Conservation (phyloP, 1,140 invertebrate species). For the Eupeodes corollae region DNA sequence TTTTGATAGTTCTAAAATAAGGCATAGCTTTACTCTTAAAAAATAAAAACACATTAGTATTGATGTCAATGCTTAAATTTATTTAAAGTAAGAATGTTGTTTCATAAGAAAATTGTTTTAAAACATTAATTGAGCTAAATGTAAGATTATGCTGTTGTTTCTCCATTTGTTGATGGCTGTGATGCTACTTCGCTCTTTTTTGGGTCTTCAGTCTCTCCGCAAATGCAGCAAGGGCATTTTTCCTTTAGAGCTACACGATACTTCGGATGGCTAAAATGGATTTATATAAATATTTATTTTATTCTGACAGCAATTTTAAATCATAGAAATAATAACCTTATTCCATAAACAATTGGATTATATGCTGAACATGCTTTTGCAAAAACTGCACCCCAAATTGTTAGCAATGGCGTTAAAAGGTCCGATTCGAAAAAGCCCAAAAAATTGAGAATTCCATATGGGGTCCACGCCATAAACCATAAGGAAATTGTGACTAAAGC, state of each 20-base stretch:
- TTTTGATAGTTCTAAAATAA: no score
- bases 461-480: conserved; percentile 78
- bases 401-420: conserved; percentile 57
- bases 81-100: no score
- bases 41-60: no score
- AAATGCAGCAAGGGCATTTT: not conserved
- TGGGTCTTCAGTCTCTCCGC: not conserved
- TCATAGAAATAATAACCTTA: conserved; percentile 39
- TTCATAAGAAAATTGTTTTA: no score
- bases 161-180: not conserved
- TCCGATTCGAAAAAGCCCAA: conserved; percentile 56
- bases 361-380: conserved; percentile 69
- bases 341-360: conserved; percentile 74
- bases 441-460: conserved; percentile 70
- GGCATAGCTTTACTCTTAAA: no score
- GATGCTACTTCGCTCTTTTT: not conserved
- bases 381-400: conserved; percentile 68
- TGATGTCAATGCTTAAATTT: no score
- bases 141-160: not conserved
- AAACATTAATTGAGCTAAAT: conserved; percentile 3
- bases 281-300: not conserved
- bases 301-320: no score
- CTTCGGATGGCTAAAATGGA: conserved; percentile 50
- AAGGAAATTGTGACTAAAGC: conserved; percentile 69
- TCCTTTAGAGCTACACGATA: conserved; percentile 42